These are phyloP conservation scores for Herpetotheres cachinnans DNA, from an alignment of 2,113 vertebrate genomes.

Conservation along the genomic window DNA sequence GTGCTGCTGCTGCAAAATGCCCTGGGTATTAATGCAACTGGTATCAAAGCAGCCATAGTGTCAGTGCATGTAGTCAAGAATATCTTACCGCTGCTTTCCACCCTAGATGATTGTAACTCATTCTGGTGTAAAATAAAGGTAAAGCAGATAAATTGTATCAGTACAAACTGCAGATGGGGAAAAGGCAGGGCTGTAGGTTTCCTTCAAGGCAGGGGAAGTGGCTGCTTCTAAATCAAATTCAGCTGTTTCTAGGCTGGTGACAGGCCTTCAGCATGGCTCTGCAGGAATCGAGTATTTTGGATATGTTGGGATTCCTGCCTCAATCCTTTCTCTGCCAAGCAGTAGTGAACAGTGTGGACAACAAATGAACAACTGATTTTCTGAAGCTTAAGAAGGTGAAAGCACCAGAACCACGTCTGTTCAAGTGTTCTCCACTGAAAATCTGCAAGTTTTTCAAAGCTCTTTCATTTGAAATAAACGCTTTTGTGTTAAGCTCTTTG, in stretches of 20 bases:
- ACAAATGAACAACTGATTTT: neutral
- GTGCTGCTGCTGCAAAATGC: neutral
- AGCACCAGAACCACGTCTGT: neutral
- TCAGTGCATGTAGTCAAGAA: fast-evolving
- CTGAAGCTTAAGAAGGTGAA: neutral
- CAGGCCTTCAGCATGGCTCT: neutral
- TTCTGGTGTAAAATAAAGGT: neutral
- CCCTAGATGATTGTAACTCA: fast-evolving
- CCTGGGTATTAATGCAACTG: neutral
- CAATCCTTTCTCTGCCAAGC: neutral
- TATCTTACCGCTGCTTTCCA: neutral
- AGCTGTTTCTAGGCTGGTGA: neutral
- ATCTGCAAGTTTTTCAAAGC: neutral
- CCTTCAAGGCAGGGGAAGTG: neutral
- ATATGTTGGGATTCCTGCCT: neutral
- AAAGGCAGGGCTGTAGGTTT: neutral
- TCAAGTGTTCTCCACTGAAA: neutral
- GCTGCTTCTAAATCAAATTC: neutral
- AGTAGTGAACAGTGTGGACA: neutral
- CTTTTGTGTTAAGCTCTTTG: neutral
- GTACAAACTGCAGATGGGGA: neutral
- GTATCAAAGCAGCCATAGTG: neutral
- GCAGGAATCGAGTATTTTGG: neutral
- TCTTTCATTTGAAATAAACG: neutral
- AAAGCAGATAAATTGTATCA: neutral